A percentile compares a stretch with the other conserved stretches of the same genome.
Evolutionary conservation across 1,140 invertebrate species (phyloP).

Genomic region (Bicyclus anynana): DNA sequence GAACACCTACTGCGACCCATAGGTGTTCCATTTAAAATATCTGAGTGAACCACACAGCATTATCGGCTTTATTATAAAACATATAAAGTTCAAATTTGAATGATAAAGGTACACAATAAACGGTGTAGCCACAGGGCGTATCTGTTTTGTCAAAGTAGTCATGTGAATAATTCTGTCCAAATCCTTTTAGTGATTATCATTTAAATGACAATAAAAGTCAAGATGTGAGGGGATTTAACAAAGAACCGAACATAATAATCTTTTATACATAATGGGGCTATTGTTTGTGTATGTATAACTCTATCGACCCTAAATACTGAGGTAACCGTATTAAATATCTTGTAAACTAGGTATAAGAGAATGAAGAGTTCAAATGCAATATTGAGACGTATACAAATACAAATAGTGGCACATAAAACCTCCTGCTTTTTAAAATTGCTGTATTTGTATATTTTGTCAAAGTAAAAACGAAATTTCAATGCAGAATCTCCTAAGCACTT

Average conservation of each 20-base stretch:
- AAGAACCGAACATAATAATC: constrained; percentile 30
- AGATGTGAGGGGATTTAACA: constrained; percentile 48
- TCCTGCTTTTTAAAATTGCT: no score
- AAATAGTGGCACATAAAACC: no score
- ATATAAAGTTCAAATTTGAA: constrained; percentile 22
- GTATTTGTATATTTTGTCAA: no score
- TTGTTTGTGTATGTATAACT: constrained; percentile 6
- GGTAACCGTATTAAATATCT: not conserved
- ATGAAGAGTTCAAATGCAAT: not conserved
- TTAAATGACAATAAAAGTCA: constrained; percentile 71
- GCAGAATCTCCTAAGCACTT: no score
- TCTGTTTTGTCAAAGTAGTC: constrained; percentile 68
- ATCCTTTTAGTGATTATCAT: constrained; percentile 74
- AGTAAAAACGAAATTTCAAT: no score
- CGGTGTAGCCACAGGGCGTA: constrained; percentile 69
- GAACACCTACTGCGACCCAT: constrained; percentile 61
- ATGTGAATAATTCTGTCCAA: constrained; percentile 70
- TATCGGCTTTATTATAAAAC: constrained; percentile 21
- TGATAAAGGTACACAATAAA: constrained; percentile 28
- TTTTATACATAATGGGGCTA: constrained; percentile 17
- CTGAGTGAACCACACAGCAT: constrained; percentile 20
- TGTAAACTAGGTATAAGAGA: not conserved
- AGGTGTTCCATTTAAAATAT: constrained; percentile 51
- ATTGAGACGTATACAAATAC: no score
- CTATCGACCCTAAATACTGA: not conserved